A percentile compares a stretch with the other conserved stretches of the same genome.
These are phyloP conservation scores for Bemisia tabaci DNA, from an alignment of 1,140 invertebrate genomes.

Conservation along the genomic window DNA sequence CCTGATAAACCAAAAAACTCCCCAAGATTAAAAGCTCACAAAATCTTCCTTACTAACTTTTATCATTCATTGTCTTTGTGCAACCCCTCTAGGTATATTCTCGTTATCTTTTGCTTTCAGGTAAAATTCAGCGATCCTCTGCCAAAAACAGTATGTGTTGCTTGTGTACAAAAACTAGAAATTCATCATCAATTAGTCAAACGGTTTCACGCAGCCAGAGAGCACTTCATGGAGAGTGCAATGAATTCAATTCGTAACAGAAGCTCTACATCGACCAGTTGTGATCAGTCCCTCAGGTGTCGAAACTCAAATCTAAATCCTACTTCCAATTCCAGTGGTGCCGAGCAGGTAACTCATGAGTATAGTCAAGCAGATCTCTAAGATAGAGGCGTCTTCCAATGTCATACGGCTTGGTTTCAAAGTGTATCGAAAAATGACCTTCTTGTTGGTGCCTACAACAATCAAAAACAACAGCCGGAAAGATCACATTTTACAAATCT, in stretches of 20 bases:
- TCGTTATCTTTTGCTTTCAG: conserved; percentile 13
- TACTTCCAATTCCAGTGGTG: background rate
- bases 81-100: too few species aligned
- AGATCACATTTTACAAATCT: too few species aligned
- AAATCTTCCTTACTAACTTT: too few species aligned
- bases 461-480: too few species aligned
- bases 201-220: background rate
- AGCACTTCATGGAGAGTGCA: background rate
- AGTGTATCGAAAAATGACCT: too few species aligned
- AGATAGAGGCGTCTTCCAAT: too few species aligned
- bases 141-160: conserved; percentile 10
- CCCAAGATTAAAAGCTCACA: too few species aligned
- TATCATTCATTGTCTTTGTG: too few species aligned
- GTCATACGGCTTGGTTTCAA: too few species aligned
- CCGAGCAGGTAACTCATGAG: background rate
- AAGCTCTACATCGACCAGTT: background rate
- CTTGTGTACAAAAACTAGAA: conserved; percentile 12
- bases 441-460: too few species aligned
- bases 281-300: background rate
- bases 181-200: background rate
- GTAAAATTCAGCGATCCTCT: conserved; percentile 11
- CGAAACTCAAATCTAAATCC: background rate
- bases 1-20: too few species aligned
- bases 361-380: background rate
- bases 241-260: background rate